Base-by-base conservation (phyloP, 2,888 invertebrate genomes). In the Tanypteryx hageni region DNA sequence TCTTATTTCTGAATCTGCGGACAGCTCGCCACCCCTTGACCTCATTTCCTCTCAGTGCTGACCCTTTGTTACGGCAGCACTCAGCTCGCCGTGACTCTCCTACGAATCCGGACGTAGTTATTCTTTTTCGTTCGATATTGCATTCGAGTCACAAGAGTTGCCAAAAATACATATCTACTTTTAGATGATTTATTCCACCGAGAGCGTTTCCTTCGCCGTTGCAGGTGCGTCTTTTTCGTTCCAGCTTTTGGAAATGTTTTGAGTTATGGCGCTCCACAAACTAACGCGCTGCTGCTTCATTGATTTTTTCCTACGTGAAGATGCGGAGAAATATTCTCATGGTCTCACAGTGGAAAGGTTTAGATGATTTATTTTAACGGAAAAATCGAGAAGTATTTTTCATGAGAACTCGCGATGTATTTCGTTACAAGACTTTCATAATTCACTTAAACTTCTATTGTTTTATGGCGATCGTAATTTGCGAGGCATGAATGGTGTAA, bases 181-280 rank as follows among this genome's bases (percentile, higher is more conserved):
- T 83, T 57, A 44, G 16, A n/a, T 57, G n/a, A 83, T 83, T 56
- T 57, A 83, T 83, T 44, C n/a, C 18, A n/a, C 14, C 16, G 83
- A 18, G n/a, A 64, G 57, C n/a, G 56, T 83, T 83, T 83, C 56
- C 56, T 56, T 44, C 83, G 56, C 56, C 56, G 83, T 57, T 83
- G 14, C 83, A 83, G 83, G 83, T 83, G 83, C 56, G 83, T 83
- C 57, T 44, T 18, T 57, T 83, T 83, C 83, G n/a, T 56, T 57
- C 83, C 56, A n/a, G 18, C n/a, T 83, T n/a, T 56, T n/a, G n/a
- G 83, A n/a, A 18, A 56, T 83, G 83, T 83, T 83, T 83, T 83
- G 83, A 83, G n/a, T 83, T 83, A 83, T 83, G 44, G 83, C 56
- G 57, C n/a, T 13, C 18, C 57, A 44, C 44, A 57, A n/a, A 57